These are phyloP conservation scores for Myoxocephalus aenaeus DNA, from an alignment of 2,797 vertebrate species.

Conservation along the genomic window DNA sequence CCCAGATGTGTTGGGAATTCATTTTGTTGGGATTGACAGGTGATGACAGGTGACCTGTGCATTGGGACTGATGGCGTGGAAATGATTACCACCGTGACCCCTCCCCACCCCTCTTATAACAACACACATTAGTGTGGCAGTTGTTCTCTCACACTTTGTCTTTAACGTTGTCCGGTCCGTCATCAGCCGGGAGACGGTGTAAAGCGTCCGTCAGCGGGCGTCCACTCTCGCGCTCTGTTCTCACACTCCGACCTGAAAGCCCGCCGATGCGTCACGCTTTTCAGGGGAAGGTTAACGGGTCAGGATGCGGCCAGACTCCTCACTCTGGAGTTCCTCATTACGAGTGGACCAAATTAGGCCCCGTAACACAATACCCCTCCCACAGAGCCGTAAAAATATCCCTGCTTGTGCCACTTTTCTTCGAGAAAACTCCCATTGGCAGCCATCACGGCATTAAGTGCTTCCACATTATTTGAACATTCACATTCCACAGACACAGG, in stretches of 20 bases:
- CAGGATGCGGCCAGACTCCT: conserved; percentile 36
- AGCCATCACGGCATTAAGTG: conserved; percentile 47
- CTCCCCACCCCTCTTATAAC: background rate
- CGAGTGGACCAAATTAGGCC: conserved; percentile 61
- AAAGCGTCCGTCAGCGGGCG: conserved; percentile 44
- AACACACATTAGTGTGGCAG: background rate
- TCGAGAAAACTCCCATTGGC: conserved; percentile 50
- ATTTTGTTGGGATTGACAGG: background rate
- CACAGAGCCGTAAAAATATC: conserved; percentile 43
- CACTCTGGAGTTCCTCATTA: conserved; percentile 72
- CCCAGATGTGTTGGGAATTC: no score
- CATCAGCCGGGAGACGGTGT: conserved; percentile 45
- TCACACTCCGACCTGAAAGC: conserved; percentile 26
- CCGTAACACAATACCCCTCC: conserved; percentile 35
- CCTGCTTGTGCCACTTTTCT: conserved; percentile 44
- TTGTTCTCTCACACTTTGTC: conserved; percentile 23
- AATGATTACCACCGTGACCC: background rate
- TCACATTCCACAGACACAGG: conserved; percentile 51
- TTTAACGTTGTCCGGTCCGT: conserved; percentile 46
- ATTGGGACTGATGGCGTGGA: conserved; percentile 5
- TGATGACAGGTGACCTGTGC: conserved; percentile 2
- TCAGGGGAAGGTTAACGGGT: background rate
- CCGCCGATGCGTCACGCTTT: conserved; percentile 49
- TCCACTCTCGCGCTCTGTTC: conserved; percentile 52
- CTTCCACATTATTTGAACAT: conserved; percentile 55